These are phyloP conservation scores for Eospalax fontanierii DNA, from an alignment of 2,797 vertebrate genomes.

Conservation along the genomic window DNA sequence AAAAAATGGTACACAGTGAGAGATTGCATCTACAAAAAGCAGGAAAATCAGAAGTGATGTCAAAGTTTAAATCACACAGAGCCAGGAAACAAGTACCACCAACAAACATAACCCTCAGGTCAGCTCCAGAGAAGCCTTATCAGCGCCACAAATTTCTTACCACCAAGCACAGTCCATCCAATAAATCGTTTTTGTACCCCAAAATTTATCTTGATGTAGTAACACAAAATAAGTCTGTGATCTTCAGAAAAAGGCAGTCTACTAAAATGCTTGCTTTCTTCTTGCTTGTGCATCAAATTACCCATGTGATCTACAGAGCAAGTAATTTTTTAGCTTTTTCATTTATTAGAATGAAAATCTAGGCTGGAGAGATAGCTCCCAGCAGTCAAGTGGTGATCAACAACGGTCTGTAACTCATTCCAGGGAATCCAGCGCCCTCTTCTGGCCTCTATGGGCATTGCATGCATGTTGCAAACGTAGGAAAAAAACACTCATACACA, in stretches of 20 bases:
- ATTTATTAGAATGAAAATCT: conserved; percentile 31
- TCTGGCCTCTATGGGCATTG: too few relatives aligned
- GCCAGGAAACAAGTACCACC: background rate
- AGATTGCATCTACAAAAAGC: conserved; percentile 28
- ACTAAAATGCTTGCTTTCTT: background rate
- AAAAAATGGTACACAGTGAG: background rate
- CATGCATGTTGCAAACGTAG: too few relatives aligned
- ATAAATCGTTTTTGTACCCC: background rate
- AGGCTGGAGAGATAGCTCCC: too few relatives aligned
- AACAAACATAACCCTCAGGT: background rate
- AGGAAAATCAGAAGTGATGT: conserved; percentile 19
- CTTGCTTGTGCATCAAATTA: conserved; percentile 6
- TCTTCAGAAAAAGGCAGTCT: conserved; percentile 14
- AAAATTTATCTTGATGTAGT: conserved; percentile 24
- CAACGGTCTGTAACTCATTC: too few relatives aligned
- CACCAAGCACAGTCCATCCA: background rate
- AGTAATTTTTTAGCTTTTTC: conserved; percentile 15
- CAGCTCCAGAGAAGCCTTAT: background rate
- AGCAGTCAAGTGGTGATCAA: background rate
- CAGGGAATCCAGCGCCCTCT: too few relatives aligned
- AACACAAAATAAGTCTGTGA: background rate
- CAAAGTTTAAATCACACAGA: conserved; percentile 9
- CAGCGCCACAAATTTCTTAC: background rate
- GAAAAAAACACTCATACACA: background rate
- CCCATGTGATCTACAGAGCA: background rate